Conservation (phyloP, 1,140 invertebrate species). For the Heliothis virescens region DNA sequence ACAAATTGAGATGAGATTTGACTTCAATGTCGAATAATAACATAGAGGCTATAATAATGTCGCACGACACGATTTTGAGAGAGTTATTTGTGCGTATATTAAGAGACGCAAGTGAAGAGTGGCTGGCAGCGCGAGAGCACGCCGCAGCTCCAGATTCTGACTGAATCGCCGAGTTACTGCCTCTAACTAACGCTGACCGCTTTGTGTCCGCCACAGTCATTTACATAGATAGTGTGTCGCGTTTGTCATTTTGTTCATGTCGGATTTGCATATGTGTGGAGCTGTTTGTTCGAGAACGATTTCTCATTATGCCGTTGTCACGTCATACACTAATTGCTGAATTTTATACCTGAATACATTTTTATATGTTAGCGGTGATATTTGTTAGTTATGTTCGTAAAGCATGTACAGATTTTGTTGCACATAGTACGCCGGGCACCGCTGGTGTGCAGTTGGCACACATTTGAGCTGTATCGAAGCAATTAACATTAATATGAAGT, state of each 20-base stretch:
- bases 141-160: too few species aligned
- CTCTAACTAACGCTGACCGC: conserved; percentile 2
- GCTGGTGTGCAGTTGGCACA: neutral
- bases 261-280: conserved; percentile 16
- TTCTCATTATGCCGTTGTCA: neutral
- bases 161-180: neutral
- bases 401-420: neutral
- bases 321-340: neutral
- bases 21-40: conserved; percentile 33
- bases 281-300: conserved; percentile 5
- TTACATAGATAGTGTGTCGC: conserved; percentile 16
- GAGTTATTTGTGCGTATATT: neutral
- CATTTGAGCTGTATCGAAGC: neutral
- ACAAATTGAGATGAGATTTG: conserved; percentile 31
- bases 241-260: conserved; percentile 25
- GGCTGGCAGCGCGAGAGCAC: neutral
- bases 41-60: neutral
- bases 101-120: neutral
- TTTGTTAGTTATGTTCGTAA: neutral
- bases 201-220: neutral
- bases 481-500: conserved; percentile 15
- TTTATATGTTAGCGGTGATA: too few species aligned
- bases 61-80: neutral
- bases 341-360: too few species aligned
- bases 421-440: neutral